phyloP scores from a whole-genome alignment of 2,888 invertebrate species.

The Acholoe squamosa region DNA sequence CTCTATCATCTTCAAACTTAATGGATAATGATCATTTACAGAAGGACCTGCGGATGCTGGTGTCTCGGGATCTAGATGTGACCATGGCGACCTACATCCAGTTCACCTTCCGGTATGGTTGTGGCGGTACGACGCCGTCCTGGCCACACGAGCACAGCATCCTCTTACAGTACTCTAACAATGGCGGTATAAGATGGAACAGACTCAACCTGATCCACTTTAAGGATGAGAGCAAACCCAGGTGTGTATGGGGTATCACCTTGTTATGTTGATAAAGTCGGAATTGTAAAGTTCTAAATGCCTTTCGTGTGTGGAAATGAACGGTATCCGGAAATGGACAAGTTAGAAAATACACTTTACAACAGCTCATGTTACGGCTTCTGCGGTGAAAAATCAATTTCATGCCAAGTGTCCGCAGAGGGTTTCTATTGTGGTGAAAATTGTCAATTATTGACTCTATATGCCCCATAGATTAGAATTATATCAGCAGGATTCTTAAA shows the following conservation, averaged over 20 bases:
- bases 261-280: no score
- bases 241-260: conserved; percentile 39
- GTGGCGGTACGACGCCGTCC: conserved; percentile 71
- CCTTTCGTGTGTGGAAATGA: no score
- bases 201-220: conserved; percentile 81
- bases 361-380: no score
- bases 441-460: no score
- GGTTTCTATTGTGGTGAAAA: no score
- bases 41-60: conserved; percentile 81
- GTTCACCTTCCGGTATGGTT: conserved; percentile 82
- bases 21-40: conserved; percentile 69
- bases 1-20: no score
- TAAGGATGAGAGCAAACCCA: conserved; percentile 59
- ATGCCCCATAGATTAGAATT: background rate
- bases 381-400: no score
- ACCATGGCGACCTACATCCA: conserved; percentile 82
- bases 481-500: no score
- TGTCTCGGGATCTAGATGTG: conserved; percentile 83
- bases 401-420: no score
- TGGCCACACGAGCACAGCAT: conserved; percentile 82
- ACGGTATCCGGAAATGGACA: no score
- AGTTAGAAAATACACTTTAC: no score
- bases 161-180: conserved; percentile 83
- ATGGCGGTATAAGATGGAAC: conserved; percentile 84
- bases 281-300: no score